Evolutionary conservation across 2,888 invertebrate species (phyloP), one percentile per base, ranked within the genome.

Genomic region (Tipula confusa): DNA sequence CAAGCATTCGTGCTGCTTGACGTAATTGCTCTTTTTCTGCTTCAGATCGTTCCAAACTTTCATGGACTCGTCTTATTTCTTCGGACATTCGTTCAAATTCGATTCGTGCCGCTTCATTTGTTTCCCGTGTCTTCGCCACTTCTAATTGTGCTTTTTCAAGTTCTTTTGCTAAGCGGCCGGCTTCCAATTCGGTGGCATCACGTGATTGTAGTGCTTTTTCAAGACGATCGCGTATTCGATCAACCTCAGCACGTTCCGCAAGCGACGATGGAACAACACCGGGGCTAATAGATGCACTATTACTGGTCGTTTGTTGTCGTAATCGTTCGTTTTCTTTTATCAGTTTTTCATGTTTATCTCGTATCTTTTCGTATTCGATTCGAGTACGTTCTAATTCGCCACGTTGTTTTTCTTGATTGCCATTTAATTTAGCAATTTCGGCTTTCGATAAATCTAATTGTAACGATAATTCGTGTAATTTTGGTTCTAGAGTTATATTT

Each of bases 291-390:
- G n/a, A n/a, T n/a, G 91, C 89, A 86, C 29, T 48, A 88, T n/a
- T n/a, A n/a, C n/a, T n/a, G n/a, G 88, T 89, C 9, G 79, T 79
- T 89, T 87, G n/a, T n/a, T n/a, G 87, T 86, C 93, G 90, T 85
- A 93, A 88, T 86, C 93, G 89, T 87, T 93, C 93, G 80, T 92
- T 90, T 88, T 93, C 92, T 84, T 92, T 92, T 82, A 93, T 89
- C 87, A 96, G 90, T 90, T 96, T 96, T 87, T 97, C 97, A 88
- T 96, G 94, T 85, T 96, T 92, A 87, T 97, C 97, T 86, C 95
- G 92, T 85, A 96, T 93, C 90, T 97, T 97, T 88, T 97, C 97
- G 86, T 95, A 94, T 90, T 97, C 97, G 88, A 97, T 96, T 87
- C 95, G 94, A 86, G 96, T 94, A 81, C 96, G 92, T 89, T 96